Conservation (phyloP, 2,797 vertebrate genomes). For the Microchirus variegatus region DNA sequence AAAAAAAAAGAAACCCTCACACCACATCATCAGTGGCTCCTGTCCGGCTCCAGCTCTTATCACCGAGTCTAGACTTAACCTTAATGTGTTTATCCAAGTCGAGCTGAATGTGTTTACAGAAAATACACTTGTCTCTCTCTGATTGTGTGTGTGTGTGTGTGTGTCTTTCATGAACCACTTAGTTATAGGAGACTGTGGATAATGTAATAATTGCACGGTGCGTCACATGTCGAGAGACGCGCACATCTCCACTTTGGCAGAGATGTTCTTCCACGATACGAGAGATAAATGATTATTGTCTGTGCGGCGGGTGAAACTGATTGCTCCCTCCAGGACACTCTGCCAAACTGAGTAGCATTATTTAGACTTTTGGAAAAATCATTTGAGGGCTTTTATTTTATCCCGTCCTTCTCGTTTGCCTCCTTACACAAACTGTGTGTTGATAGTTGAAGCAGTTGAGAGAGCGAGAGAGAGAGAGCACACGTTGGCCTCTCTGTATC, state of each 20-base stretch:
- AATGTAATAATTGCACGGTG: constrained; percentile 28
- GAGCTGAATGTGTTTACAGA: constrained; percentile 34
- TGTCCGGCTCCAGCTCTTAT: constrained; percentile 55
- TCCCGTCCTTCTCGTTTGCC: constrained; percentile 18
- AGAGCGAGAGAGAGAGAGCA: constrained; percentile 7
- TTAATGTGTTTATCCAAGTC: constrained; percentile 35
- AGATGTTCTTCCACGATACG: constrained; percentile 3
- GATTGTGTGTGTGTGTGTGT: background rate
- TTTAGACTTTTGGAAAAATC: constrained; percentile 10
- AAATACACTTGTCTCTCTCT: constrained; percentile 7
- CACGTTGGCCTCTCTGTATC: background rate
- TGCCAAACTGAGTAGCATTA: constrained; percentile 15
- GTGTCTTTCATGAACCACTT: constrained; percentile 23
- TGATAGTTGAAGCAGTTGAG: constrained; percentile 28
- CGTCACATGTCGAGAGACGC: constrained; percentile 47
- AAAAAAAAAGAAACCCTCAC: constrained; percentile 11
- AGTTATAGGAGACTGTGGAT: constrained; percentile 17
- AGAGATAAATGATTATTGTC: constrained; percentile 33
- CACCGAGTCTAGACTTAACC: constrained; percentile 62
- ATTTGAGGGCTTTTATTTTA: constrained; percentile 23
- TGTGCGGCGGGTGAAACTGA: constrained; percentile 20
- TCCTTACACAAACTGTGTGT: constrained; percentile 22
- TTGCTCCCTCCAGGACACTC: constrained; percentile 18
- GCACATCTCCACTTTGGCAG: background rate
- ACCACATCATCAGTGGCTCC: constrained; percentile 37